phyloP scores from a whole-genome alignment of 2,888 invertebrate species.

The Andrena camellia region DNA sequence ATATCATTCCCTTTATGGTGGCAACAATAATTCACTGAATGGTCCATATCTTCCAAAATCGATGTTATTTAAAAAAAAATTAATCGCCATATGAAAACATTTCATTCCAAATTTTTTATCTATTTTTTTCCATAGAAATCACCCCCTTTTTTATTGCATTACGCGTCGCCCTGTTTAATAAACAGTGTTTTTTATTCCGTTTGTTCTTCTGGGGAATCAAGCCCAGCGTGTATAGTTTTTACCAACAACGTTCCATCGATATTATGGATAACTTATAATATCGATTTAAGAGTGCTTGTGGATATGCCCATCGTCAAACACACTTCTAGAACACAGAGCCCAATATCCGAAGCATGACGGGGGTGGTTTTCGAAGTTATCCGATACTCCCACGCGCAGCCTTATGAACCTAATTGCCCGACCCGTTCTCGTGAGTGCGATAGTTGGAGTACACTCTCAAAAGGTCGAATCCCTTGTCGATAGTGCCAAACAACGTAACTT shows the following conservation, averaged over 20 bases:
- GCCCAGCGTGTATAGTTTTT: background rate
- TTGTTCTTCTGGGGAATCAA: background rate
- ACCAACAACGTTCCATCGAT: background rate
- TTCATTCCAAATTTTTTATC: too few species aligned
- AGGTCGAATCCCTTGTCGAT: slow-evolving; percentile 57
- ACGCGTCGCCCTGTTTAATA: too few species aligned
- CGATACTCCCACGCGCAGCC: slow-evolving; percentile 65
- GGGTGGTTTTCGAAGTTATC: slow-evolving; percentile 73
- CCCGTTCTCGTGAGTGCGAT: slow-evolving; percentile 42
- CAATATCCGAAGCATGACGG: slow-evolving; percentile 61
- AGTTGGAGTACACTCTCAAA: slow-evolving; percentile 55
- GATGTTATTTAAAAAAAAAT: too few species aligned
- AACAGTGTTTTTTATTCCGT: background rate
- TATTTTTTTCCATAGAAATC: too few species aligned
- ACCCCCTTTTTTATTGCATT: too few species aligned
- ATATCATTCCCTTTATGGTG: too few species aligned
- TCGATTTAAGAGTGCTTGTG: background rate
- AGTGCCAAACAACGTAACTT: slow-evolving; percentile 56
- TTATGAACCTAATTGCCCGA: slow-evolving; percentile 68
- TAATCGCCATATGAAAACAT: too few species aligned
- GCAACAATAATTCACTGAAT: too few species aligned
- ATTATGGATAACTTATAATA: background rate
- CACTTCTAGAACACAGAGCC: slow-evolving; percentile 29
- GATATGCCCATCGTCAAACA: background rate
- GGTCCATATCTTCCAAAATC: too few species aligned